A percentile compares a stretch with the other conserved stretches of the same genome.
These are phyloP conservation scores for Cheilosia variabilis DNA, from an alignment of 2,888 invertebrate species.

Conservation along the genomic window DNA sequence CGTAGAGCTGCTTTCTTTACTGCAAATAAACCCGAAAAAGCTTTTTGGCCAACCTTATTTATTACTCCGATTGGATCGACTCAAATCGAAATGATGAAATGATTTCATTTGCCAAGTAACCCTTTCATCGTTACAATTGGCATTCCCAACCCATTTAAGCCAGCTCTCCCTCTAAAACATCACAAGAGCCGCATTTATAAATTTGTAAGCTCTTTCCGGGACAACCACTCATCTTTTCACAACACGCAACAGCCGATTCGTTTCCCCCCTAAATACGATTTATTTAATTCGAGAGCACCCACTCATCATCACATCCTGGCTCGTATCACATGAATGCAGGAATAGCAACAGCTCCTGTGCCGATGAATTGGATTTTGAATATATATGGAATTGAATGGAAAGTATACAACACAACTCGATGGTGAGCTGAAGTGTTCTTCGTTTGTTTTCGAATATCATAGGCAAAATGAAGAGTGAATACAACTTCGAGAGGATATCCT, in stretches of 20 bases:
- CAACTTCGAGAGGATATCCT: constrained; percentile 51
- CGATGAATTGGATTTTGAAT: constrained; percentile 70
- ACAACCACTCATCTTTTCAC: constrained; percentile 41
- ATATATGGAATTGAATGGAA: constrained; percentile 41
- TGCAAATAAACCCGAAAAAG: background rate
- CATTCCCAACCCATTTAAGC: constrained; percentile 45
- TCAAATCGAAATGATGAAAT: constrained; percentile 52
- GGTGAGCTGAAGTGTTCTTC: constrained; percentile 18
- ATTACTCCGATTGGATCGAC: constrained; percentile 1
- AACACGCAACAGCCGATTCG: constrained; percentile 5
- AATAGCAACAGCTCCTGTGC: constrained; percentile 24
- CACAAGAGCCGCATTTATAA: constrained; percentile 11
- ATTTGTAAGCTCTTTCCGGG: constrained; percentile 30
- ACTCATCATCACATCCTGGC: constrained; percentile 62
- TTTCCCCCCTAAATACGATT: constrained; percentile 64
- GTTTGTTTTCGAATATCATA: constrained; percentile 4
- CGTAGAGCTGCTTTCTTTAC: background rate
- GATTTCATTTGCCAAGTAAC: constrained; percentile 56
- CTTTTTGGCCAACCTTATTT: background rate
- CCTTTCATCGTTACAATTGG: constrained; percentile 60
- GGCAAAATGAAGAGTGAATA: constrained; percentile 13
- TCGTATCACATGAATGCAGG: constrained; percentile 33
- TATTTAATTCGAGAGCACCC: constrained; percentile 70
- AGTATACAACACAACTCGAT: constrained; percentile 25
- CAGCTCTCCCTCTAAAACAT: constrained; percentile 6